Percentiles rank a stretch among this genome's conserved stretches.
Conservation (phyloP, 2,113 vertebrate genomes). For the Nibea coibor region DNA sequence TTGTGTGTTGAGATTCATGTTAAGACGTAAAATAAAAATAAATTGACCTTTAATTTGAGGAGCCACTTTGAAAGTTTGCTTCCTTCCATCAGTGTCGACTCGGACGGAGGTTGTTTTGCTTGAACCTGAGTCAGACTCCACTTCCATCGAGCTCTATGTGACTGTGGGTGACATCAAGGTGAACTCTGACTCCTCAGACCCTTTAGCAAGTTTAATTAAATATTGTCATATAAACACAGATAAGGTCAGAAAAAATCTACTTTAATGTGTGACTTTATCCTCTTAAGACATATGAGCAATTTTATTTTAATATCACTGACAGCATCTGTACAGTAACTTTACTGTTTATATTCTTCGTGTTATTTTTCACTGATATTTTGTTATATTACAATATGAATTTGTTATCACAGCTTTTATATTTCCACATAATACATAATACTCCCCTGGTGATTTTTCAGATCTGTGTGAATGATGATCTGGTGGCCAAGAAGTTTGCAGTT, state of each 20-base stretch:
- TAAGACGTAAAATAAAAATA: not conserved
- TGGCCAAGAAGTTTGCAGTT: conserved; percentile 90
- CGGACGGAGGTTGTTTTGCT: conserved; percentile 86
- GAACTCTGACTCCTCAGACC: conserved; percentile 38
- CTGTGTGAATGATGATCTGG: conserved; percentile 93
- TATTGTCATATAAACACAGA: not conserved
- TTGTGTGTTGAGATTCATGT: not conserved
- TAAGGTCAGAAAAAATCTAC: not conserved
- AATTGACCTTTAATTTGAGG: too few relatives aligned
- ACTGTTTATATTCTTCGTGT: too few relatives aligned
- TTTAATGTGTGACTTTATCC: not conserved
- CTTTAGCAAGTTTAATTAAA: not conserved
- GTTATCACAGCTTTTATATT: not conserved
- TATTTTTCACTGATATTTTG: not conserved
- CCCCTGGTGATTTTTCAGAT: conserved; percentile 78
- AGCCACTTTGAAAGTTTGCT: not conserved
- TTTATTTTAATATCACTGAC: not conserved
- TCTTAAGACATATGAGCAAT: not conserved
- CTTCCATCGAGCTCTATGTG: conserved; percentile 89
- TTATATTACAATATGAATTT: not conserved
- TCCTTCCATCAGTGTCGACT: conserved; percentile 79
- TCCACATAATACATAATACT: too few relatives aligned
- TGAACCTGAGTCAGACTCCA: conserved; percentile 78
- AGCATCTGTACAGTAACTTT: not conserved
- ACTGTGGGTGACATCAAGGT: conserved; percentile 89